phyloP scores from a whole-genome alignment of 2,888 invertebrate species.

The Caenorhabditis sp. region DNA sequence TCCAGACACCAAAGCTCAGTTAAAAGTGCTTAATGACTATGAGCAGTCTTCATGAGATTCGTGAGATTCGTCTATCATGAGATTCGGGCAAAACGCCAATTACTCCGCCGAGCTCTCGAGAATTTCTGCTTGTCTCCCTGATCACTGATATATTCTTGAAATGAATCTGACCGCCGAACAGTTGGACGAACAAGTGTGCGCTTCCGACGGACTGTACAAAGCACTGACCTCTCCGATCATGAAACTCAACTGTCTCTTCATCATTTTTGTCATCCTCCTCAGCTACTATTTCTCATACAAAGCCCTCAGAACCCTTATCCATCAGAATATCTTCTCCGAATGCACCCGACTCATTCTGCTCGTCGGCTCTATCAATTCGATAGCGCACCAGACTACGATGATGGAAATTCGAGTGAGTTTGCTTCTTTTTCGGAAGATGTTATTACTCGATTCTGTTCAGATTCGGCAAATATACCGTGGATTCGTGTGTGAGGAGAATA shows the following conservation, averaged over 20 bases:
- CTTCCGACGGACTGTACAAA: background rate
- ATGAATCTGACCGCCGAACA: background rate
- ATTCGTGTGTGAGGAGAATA: background rate
- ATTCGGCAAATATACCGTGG: no score
- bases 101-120: no score
- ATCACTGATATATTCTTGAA: no score
- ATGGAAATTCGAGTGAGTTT: constrained; percentile 20
- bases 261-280: background rate
- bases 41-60: no score
- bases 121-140: no score
- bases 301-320: background rate
- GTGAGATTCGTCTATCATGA: no score
- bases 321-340: constrained; percentile 5
- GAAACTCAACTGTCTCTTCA: constrained; percentile 4
- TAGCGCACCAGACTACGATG: constrained; percentile 7
- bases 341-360: constrained; percentile 2
- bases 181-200: constrained; percentile 3
- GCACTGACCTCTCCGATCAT: constrained; percentile 12
- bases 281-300: background rate
- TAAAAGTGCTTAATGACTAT: no score
- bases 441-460: no score
- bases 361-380: constrained; percentile 5
- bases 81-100: no score
- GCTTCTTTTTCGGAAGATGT: background rate
- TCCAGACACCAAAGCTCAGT: no score